These are phyloP conservation scores for Podotricha telesiphe DNA, from an alignment of 2,888 invertebrate species.

Conservation along the genomic window DNA sequence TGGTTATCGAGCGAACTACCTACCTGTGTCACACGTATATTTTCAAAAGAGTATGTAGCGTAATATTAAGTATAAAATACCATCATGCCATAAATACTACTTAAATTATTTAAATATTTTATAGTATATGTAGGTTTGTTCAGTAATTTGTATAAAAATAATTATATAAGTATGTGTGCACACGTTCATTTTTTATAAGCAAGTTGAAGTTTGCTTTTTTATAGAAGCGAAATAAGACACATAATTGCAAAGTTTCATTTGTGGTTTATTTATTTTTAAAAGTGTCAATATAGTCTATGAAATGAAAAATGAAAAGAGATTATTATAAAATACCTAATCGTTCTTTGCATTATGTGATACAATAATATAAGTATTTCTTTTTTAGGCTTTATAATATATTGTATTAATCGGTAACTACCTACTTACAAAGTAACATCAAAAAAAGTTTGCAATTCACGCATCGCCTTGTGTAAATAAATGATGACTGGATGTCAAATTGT, in stretches of 20 bases:
- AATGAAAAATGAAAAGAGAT: not conserved
- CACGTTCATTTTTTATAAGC: slow-evolving; percentile 3
- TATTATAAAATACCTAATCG: not conserved
- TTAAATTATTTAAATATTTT: slow-evolving; percentile 26
- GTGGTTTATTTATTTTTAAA: not conserved
- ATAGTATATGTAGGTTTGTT: slow-evolving; percentile 20
- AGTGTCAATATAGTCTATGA: slow-evolving; percentile 8
- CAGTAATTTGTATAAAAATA: slow-evolving; percentile 7
- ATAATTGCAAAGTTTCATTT: not conserved
- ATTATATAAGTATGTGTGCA: not conserved
- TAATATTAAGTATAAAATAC: not conserved
- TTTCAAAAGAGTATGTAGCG: slow-evolving; percentile 14
- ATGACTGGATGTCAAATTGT: slow-evolving; percentile 44
- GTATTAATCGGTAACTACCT: slow-evolving; percentile 41
- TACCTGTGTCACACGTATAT: slow-evolving; percentile 1
- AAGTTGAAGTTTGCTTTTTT: slow-evolving; percentile 4
- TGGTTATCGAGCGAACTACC: not conserved
- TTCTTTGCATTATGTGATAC: slow-evolving; percentile 19
- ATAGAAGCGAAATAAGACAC: not conserved
- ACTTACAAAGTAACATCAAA: slow-evolving; percentile 35
- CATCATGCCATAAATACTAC: slow-evolving; percentile 7
- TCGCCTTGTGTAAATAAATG: slow-evolving; percentile 61
- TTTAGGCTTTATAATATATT: not conserved
- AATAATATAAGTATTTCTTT: slow-evolving; percentile 22
- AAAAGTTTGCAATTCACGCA: slow-evolving; percentile 42